These are phyloP conservation scores for Catostomus latipinnis DNA, from an alignment of 2,797 vertebrate genomes.

Conservation along the genomic window DNA sequence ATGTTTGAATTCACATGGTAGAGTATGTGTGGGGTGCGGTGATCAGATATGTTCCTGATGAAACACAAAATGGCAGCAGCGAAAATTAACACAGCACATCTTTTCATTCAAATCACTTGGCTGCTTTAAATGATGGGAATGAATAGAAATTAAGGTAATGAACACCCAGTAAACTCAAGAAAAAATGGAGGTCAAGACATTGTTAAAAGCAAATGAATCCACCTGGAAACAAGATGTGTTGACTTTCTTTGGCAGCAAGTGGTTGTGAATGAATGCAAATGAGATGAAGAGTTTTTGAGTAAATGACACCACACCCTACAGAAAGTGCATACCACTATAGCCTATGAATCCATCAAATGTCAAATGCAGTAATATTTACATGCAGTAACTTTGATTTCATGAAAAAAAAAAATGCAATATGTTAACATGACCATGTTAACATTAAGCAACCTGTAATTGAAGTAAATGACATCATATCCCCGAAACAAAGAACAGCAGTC, in stretches of 20 bases:
- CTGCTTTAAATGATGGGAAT: not conserved
- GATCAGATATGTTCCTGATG: conserved; percentile 10
- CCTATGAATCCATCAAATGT: not conserved
- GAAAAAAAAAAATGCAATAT: not conserved
- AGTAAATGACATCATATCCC: conserved; percentile 34
- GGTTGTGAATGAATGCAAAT: conserved; percentile 27
- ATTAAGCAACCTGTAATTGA: conserved; percentile 2
- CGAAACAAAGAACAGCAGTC: conserved; percentile 11
- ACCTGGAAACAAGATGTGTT: conserved; percentile 16
- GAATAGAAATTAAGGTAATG: not conserved
- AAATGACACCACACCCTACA: not conserved
- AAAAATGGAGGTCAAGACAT: conserved; percentile 1
- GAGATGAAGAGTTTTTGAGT: conserved; percentile 7
- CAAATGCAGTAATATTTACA: not conserved
- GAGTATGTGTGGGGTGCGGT: not conserved
- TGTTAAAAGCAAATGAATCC: conserved; percentile 7
- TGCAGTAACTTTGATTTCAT: not conserved
- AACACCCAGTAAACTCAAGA: conserved; percentile 19
- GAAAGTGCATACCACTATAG: not conserved
- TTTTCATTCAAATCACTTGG: not conserved
- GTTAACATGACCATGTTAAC: not conserved
- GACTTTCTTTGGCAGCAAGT: conserved; percentile 35
- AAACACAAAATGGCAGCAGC: conserved; percentile 42
- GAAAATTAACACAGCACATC: conserved; percentile 6
- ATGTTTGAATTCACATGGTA: conserved; percentile 20